A percentile compares a stretch with the other conserved stretches of the same genome.
Conservation (phyloP, 2,797 vertebrate species). For the Malacoraja senta region DNA sequence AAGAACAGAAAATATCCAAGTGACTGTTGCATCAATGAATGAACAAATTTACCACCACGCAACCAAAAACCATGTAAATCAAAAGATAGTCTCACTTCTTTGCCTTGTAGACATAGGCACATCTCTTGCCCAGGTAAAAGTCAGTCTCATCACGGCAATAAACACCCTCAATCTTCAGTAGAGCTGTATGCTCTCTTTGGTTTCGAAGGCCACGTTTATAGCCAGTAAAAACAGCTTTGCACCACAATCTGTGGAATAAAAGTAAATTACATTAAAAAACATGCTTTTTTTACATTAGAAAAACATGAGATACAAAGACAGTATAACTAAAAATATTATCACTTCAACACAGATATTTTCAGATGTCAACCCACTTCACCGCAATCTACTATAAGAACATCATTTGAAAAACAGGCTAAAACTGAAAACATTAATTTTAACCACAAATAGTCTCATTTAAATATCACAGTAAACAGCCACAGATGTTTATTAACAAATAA, state of each 20-base stretch:
- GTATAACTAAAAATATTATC: not conserved
- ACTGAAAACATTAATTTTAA: not conserved
- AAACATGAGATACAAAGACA: too few relatives aligned
- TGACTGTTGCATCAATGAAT: not conserved
- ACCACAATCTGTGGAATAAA: slow-evolving; percentile 73
- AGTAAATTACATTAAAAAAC: not conserved
- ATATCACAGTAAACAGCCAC: not conserved
- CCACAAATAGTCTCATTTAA: not conserved
- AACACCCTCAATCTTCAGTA: slow-evolving; percentile 90
- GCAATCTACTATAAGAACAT: too few relatives aligned
- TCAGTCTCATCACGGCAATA: slow-evolving; percentile 83
- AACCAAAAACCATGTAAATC: not conserved
- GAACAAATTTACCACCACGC: too few relatives aligned
- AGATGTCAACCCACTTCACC: too few relatives aligned
- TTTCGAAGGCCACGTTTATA: slow-evolving; percentile 93
- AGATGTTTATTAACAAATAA: not conserved
- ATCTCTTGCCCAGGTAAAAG: slow-evolving; percentile 91
- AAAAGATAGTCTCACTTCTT: slow-evolving; percentile 74
- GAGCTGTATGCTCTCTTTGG: slow-evolving; percentile 88
- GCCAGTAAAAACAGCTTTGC: slow-evolving; percentile 90
- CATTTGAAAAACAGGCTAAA: not conserved
- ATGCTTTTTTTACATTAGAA: too few relatives aligned
- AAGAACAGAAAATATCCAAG: not conserved
- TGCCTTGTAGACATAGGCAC: slow-evolving; percentile 97
- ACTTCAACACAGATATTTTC: not conserved